phyloP scores from a whole-genome alignment of 2,113 vertebrate genomes.

The Eudyptes chrysolophus region DNA sequence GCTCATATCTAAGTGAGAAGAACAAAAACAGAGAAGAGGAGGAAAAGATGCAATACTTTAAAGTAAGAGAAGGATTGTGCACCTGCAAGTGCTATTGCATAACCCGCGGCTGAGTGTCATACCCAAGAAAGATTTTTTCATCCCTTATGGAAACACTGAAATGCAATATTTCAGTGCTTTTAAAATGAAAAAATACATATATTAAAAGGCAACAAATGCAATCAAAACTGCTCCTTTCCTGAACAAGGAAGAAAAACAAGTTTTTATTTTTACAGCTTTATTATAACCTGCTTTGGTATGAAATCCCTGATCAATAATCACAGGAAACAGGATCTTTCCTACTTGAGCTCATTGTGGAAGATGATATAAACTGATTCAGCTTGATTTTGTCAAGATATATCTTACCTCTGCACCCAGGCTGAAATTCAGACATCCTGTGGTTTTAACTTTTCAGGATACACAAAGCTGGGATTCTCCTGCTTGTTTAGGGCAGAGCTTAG shows the following conservation, averaged over 20 bases:
- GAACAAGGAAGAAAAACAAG: background rate
- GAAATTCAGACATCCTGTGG: background rate
- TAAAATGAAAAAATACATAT: no score
- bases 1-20: background rate
- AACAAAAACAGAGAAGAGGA: background rate
- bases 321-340: background rate
- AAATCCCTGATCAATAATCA: background rate
- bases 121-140: background rate
- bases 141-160: background rate
- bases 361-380: background rate
- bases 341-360: background rate
- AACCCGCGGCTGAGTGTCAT: background rate
- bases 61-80: background rate
- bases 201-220: background rate
- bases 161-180: background rate
- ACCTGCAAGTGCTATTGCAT: background rate
- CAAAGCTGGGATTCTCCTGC: background rate
- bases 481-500: background rate
- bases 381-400: background rate
- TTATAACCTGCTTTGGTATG: background rate
- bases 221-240: background rate
- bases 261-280: background rate
- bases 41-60: background rate
- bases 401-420: background rate
- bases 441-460: background rate